Evolutionary conservation across 2,797 vertebrate genomes (phyloP), one percentile per base, ranked within the genome.

Genomic region (Hafferia zeledoni): DNA sequence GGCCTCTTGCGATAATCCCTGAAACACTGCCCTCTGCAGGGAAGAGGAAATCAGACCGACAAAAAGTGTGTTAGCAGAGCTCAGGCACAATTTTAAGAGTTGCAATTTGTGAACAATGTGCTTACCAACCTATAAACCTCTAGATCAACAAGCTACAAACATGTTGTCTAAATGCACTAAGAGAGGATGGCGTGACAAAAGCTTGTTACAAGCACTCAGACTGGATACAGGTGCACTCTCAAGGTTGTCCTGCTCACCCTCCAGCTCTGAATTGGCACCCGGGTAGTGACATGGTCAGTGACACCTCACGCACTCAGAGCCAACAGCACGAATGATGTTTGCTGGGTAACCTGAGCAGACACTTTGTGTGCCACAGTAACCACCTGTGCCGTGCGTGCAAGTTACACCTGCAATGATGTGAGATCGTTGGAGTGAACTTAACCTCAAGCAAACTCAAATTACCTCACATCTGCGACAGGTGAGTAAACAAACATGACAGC

Each of bases 1-100:
- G 33, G 99, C 99, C 97, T 99, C 99, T 97, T 99, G 99, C 19
- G 99, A 99, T 96, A 99, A 98, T 96, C 99, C 99, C 97, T 99
- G 99, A 97, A 99, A 99, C 95, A 99, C 99, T 28, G 99, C 98
- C 98, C 98, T 99, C 99, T 99, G 97, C 93, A 94, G 96, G 87
- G 41, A 95, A 52, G 68, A 95, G 23, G 20, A 93, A 91, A 98
- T n/a, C 23, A 84, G 31, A 91, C 24, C 13, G 75, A 53, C 23
- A 56, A 25, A 46, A 46, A 17, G 78, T 1, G 16, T 4, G 19
- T 92, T 31, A 15, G 83, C 59, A 77, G 91, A 90, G 60, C 37
- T 78, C 13, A 5, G n/a, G 37, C 50, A 65, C 50, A 53, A 49
- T 20, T 46, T 47, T 37, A 78, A 65, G 64, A 57, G 16, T 1